Conservation (phyloP, 2,888 invertebrate species). For the Hypolimnas misippus region DNA sequence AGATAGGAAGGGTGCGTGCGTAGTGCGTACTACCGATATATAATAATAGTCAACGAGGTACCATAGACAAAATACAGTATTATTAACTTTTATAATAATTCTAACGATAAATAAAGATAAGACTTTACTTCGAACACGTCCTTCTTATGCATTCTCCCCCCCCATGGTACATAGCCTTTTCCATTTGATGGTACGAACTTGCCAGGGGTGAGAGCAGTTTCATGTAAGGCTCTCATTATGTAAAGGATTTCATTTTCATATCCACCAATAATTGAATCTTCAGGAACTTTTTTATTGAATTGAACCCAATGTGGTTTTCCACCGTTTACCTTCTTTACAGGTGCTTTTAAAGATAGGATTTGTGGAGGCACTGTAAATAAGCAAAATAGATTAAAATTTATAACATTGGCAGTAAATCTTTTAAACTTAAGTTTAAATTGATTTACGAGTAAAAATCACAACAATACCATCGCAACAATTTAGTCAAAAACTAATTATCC, state of each 20-base stretch:
- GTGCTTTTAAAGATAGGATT: background rate
- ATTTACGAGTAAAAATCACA: no score
- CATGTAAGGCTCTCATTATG: background rate
- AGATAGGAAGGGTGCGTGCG: no score
- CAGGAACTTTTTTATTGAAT: slow-evolving; percentile 67
- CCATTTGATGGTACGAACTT: background rate
- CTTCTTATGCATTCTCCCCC: background rate
- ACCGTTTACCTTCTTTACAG: background rate
- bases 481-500: no score
- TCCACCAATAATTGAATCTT: slow-evolving; percentile 87
- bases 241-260: slow-evolving; percentile 72
- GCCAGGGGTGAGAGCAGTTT: background rate
- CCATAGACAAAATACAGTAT: no score
- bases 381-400: background rate
- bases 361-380: background rate
- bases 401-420: no score
- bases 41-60: no score
- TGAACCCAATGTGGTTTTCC: background rate
- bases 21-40: no score
- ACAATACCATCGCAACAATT: no score
- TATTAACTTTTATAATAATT: no score
- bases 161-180: background rate
- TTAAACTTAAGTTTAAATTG: no score
- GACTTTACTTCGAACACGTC: background rate
- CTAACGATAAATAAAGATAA: no score